Percentiles rank a stretch among this genome's conserved stretches.
Evolutionary conservation across 2,797 vertebrate species (phyloP).

Genomic region (Emydoidea blandingii): DNA sequence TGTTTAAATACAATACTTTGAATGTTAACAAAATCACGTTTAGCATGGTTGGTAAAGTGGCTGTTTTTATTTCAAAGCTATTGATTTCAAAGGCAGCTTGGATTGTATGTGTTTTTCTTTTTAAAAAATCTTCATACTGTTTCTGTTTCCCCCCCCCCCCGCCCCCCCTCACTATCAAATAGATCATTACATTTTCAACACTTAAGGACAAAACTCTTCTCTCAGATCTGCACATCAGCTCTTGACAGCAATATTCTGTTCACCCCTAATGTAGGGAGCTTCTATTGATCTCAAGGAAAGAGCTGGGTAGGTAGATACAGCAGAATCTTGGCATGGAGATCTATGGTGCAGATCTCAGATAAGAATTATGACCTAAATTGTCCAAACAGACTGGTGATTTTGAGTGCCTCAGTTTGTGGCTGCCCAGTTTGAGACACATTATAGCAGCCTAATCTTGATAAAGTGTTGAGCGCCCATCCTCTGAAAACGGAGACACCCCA

Average conservation of each 20-base stretch:
- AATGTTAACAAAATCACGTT: constrained; percentile 65
- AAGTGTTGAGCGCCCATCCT: accelerated
- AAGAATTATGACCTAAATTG: neutral
- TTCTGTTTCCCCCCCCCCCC: constrained; percentile 62
- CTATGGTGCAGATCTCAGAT: neutral
- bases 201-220: constrained; percentile 74
- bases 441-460: neutral
- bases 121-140: constrained; percentile 74
- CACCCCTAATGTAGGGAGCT: constrained; percentile 70
- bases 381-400: accelerated
- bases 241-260: constrained; percentile 74
- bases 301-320: constrained; percentile 38
- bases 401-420: neutral
- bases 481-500: neutral
- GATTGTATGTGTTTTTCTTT: constrained; percentile 70
- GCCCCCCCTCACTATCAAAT: constrained; percentile 76
- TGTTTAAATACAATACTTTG: constrained; percentile 68
- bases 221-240: constrained; percentile 71
- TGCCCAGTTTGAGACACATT: accelerated
- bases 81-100: constrained; percentile 72
- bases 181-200: constrained; percentile 79
- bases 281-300: constrained; percentile 71
- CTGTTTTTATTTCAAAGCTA: constrained; percentile 75
- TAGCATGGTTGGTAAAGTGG: constrained; percentile 65
- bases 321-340: neutral